Evolutionary conservation across 2,888 invertebrate genomes (phyloP), one percentile per base, ranked within the genome.

Genomic region (Apeira syringaria): DNA sequence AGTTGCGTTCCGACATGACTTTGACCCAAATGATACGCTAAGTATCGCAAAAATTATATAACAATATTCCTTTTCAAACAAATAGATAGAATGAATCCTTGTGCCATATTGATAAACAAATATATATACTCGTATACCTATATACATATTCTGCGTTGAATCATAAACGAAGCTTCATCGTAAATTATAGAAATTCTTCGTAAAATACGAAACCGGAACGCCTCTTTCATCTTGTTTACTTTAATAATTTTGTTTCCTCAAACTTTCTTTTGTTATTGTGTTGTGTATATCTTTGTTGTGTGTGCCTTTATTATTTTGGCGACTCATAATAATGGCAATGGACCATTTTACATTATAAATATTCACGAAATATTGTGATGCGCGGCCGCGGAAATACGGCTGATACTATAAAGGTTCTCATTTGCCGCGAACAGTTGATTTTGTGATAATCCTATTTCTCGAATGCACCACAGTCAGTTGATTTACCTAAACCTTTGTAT

Each of bases 211-310:
- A 49, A 46, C 37, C 43, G 43, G 40, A 48, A 36, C 40, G 24
- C 2, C 26, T 9, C 32, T 11, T n/a, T 29, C 9, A 28, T 18
- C 31, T 42, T 18, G 13, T 46, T 45, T 33, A 41, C 36, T 38
- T 41, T 44, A 37, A 39, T 38, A 11, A 35, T 39, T 41, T 31
- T 38, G 11, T 47, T 55, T 47, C 40, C 47, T 38, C 28, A 43
- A 52, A 50, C 52, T 52, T 55, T 52, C 51, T 45, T 47, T 50
- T 17, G 38, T 29, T 41, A 45, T 28, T 33, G 8, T n/a, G n/a
- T n/a, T n/a, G n/a, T n/a, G n/a, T n/a, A n/a, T n/a, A n/a, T n/a
- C n/a, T n/a, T n/a, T n/a, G n/a, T n/a, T n/a, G n/a, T n/a, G n/a
- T n/a, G n/a, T n/a, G n/a, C n/a, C n/a, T n/a, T n/a, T n/a, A n/a